Base-by-base conservation (phyloP, 2,888 invertebrate species). In the Nyleta sp. region DNA sequence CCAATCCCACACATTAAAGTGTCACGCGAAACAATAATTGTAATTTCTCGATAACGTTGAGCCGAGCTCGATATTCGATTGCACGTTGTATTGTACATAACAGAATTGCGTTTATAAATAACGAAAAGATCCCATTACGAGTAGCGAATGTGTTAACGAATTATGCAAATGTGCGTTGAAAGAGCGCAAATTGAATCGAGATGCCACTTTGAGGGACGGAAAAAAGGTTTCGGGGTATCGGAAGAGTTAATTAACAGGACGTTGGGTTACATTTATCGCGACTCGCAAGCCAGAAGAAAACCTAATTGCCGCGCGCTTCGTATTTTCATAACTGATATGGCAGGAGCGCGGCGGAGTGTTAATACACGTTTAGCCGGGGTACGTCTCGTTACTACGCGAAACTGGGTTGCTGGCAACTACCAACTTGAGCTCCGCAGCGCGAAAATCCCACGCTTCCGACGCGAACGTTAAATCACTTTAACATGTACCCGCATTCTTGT, bases 401-500 rank as follows among this genome's bases (percentile, higher is more conserved):
- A 67, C 67, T 67, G 52, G 65, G 73, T 73, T 73, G 50, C 38
- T 35, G 46, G 13, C 64, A 35, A 48, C 57, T 48, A 40, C 64
- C 46, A 24, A 44, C 62, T 46, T 46, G 48, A 72, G 55, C 52
- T 10, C 55, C 31, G 73, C 57, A 11, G 31, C 62, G 72, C 55
- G 65, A 59, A 74, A 74, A 67, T 74, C 67, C 67, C 55, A 50
- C 48, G 67, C 67, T 74, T 74, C 65, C 74, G 52, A 67, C 67
- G 44, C 50, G 13, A 67, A 17, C 44, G 52, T 65, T 74, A 65
- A 74, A 74, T 74, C 74, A 59, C 59, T 67, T 74, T 67, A 59
- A 67, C 59, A 48, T 74, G 40, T 50, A 57, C 65, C 53, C 44
- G 52, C 52, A 67, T 74, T 74, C 74, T 74, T 67, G 59, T 67